Base-by-base conservation (phyloP, 2,113 vertebrate genomes). In the Callipepla californica region DNA sequence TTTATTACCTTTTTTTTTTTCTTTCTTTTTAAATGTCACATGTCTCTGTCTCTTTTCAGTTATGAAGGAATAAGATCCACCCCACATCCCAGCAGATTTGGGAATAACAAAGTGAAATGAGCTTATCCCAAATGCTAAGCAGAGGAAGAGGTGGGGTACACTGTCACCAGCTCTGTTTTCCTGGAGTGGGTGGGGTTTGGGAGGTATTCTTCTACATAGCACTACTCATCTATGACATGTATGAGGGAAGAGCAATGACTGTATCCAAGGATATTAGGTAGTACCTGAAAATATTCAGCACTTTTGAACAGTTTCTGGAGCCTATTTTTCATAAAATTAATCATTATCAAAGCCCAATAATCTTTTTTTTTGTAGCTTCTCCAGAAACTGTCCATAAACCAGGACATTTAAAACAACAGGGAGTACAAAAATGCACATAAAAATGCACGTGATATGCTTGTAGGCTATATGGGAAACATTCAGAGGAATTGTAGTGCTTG, bases 231-330 rank as follows among this genome's bases (percentile, higher is more conserved):
- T 53, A 0, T n/a, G 9, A n/a, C 25, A 2, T 2, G 6, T 76
- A 13, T 34, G 40, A 61, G 30, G 58, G 38, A 53, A 77, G 22
- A 77, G 19, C 15, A 42, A 58, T 73, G 72, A 20, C 25, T 40
- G 1, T 0, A 0, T 4, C 3, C 7, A 61, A 78, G 51, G 34
- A 21, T 65, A 65, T n/a, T 16, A 36, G 42, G 42, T 26, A 51
- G 28, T 26, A 62, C 30, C 36, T 79, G 40, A 85, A 79, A 66
- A 21, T 45, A n/a, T 70, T 72, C 32, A 69, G 50, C 74, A 44
- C 34, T 5, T 92, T 85, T 77, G 50, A 45, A 30, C 0, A 0
- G 30, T 62, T 30, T 45, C 34, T 81, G 81, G 58, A 73, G 53
- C 11, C 28, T 65, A 36, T 20, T 15, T 82, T 92, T 92, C 50